phyloP scores from a whole-genome alignment of 2,113 vertebrate genomes.

The Ctenodactylus gundi region DNA sequence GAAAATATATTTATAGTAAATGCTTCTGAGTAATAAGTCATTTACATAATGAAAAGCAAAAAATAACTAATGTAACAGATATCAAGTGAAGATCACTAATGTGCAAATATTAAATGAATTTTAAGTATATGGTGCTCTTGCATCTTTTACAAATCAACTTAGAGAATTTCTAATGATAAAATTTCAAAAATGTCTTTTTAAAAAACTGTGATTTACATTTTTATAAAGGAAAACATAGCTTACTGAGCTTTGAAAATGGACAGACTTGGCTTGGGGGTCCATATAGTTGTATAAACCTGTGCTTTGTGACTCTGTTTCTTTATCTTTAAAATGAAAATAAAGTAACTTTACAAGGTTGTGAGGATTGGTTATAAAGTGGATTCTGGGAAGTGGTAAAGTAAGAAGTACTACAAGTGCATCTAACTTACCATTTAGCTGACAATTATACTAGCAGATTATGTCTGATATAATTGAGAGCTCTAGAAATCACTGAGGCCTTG shows the following conservation, averaged over 20 bases:
- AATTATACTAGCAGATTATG: not conserved
- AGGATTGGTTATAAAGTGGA: not conserved
- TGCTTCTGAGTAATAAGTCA: slow-evolving; percentile 8
- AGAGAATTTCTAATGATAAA: slow-evolving; percentile 6
- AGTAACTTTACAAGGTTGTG: not conserved
- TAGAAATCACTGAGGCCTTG: not conserved
- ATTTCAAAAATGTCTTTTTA: not conserved
- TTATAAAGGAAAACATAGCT: not conserved
- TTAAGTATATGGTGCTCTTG: not conserved
- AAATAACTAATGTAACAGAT: not conserved
- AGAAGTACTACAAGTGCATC: not conserved
- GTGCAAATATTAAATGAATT: not conserved
- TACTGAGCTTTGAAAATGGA: not conserved
- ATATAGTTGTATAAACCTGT: not conserved
- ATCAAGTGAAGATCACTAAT: not conserved
- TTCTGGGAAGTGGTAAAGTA: not conserved
- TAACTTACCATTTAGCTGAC: not conserved
- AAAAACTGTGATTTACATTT: slow-evolving; percentile 20
- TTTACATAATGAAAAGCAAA: not conserved
- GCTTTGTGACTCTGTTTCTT: not conserved
- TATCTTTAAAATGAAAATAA: not conserved
- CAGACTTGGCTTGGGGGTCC: not conserved
- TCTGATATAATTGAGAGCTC: not conserved
- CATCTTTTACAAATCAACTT: slow-evolving; percentile 10
- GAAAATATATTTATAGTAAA: not conserved